These are phyloP conservation scores for Ataeniobius toweri DNA, from an alignment of 2,797 vertebrate species.

Conservation along the genomic window DNA sequence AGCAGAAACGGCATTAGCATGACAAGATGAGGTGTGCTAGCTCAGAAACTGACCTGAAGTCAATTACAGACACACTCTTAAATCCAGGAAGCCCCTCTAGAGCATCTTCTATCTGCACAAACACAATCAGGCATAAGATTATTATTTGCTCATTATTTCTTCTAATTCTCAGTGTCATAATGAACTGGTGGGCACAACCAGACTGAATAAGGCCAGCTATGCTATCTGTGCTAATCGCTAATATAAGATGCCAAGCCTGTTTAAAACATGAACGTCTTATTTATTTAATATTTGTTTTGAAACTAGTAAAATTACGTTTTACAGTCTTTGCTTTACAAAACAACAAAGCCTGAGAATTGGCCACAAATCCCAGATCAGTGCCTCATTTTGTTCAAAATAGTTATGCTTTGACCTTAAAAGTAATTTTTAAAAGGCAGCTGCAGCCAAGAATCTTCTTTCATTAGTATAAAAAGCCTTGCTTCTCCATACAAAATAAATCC, in stretches of 20 bases:
- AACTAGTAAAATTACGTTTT: background rate
- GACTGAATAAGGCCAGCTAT: background rate
- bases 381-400: background rate
- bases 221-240: background rate
- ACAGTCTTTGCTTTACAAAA: background rate
- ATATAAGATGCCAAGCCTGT: no score
- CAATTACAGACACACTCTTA: conserved; percentile 83
- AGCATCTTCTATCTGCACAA: conserved; percentile 84
- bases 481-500: conserved; percentile 11
- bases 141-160: background rate
- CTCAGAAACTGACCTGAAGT: conserved; percentile 85
- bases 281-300: background rate
- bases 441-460: background rate
- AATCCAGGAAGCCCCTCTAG: conserved; percentile 88
- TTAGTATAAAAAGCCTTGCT: background rate
- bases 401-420: background rate
- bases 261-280: background rate
- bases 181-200: background rate
- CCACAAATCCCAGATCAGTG: background rate
- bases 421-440: background rate
- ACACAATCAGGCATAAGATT: conserved; percentile 11
- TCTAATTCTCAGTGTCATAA: background rate
- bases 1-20: background rate
- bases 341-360: background rate
- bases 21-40: background rate